phyloP scores from a whole-genome alignment of 2,888 invertebrate species.

The Xiphydria camelus region DNA sequence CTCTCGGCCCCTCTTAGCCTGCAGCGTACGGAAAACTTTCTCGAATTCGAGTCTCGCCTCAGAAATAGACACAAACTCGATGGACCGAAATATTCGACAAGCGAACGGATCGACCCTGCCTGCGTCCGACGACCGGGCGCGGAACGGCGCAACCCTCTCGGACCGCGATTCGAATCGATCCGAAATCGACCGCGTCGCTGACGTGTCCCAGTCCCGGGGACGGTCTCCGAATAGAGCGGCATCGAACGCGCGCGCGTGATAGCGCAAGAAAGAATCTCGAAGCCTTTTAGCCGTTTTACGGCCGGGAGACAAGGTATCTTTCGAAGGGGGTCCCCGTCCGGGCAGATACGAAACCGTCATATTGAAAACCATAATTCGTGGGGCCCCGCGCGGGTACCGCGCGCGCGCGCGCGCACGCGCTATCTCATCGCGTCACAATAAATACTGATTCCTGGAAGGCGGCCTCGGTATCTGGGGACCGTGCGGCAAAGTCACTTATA shows the following conservation, averaged over 20 bases:
- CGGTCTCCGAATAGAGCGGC: no score
- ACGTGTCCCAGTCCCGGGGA: no score
- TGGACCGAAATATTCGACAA: no score
- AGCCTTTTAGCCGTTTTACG: constrained; percentile 51
- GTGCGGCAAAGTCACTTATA: constrained; percentile 45
- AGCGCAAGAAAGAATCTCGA: constrained; percentile 33
- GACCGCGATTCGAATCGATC: no score
- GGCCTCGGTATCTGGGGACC: constrained; percentile 31
- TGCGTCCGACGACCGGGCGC: no score
- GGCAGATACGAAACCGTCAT: constrained; percentile 30
- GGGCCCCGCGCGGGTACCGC: constrained; percentile 12
- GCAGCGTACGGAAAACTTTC: no score
- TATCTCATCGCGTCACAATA: constrained; percentile 45
- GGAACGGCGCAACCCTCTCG: no score
- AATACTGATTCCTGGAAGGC: constrained; percentile 58
- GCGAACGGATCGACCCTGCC: no score
- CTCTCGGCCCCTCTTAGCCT: no score
- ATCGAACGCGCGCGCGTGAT: neutral
- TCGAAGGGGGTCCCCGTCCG: constrained; percentile 9
- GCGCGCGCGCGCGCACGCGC: constrained; percentile 20
- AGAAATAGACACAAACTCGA: no score
- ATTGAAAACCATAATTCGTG: constrained; percentile 57
- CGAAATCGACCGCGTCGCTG: no score
- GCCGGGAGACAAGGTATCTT: constrained; percentile 36
- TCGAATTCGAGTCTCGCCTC: no score